Conservation (phyloP, 2,113 vertebrate species). For the Coreoperca whiteheadi region DNA sequence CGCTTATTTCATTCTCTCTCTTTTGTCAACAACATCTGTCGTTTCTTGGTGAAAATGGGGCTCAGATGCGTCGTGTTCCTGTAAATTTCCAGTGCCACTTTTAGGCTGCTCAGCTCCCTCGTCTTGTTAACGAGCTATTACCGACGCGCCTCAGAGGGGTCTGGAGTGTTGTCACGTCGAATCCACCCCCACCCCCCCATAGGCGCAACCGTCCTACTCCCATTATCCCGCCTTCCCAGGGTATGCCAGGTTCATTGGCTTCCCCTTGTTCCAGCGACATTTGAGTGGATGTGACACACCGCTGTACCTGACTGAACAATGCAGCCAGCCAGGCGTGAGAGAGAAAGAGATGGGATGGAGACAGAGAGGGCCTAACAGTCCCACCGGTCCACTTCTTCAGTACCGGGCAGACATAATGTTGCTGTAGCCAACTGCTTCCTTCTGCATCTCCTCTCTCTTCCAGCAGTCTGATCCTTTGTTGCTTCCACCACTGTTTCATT, state of each 20-base stretch:
- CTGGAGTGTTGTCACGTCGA: constrained; percentile 38
- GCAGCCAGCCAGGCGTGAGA: constrained; percentile 57
- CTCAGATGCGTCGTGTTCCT: constrained; percentile 12
- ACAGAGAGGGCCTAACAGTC: constrained; percentile 3
- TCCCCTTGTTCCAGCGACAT: constrained; percentile 38
- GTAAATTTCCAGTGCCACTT: constrained; percentile 36
- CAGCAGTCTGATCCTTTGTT: neutral
- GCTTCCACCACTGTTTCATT: constrained; percentile 6
- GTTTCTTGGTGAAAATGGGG: constrained; percentile 13
- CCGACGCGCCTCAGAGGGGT: constrained; percentile 16
- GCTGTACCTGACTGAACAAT: constrained; percentile 55
- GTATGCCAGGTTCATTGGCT: constrained; percentile 46
- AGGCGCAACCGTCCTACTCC: neutral
- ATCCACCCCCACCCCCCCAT: neutral
- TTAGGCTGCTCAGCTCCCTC: constrained; percentile 22
- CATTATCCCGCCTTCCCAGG: constrained; percentile 38
- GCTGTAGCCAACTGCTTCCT: constrained; percentile 4
- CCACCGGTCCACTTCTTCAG: constrained; percentile 19
- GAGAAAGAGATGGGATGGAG: constrained; percentile 27
- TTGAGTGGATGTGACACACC: constrained; percentile 51
- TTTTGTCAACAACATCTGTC: constrained; percentile 83
- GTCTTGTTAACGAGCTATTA: constrained; percentile 65
- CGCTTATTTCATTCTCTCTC: constrained; percentile 47
- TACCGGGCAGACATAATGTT: constrained; percentile 10
- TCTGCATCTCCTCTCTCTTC: constrained; percentile 11